These are phyloP conservation scores for Gandaritis pyraliata DNA, from an alignment of 2,888 invertebrate genomes.

Conservation along the genomic window DNA sequence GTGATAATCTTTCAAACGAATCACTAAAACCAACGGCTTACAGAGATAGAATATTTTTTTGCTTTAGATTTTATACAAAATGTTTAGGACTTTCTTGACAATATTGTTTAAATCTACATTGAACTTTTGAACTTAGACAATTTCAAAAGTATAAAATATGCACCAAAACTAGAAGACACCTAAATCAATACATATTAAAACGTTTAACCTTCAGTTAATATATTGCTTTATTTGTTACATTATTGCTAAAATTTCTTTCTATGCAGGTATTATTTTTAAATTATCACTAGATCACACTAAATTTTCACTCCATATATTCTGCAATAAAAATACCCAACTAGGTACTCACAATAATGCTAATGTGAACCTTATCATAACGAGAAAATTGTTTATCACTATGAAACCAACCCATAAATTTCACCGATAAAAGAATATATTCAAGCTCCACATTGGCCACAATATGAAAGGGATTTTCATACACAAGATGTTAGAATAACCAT, in stretches of 20 bases:
- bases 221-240: slow-evolving; percentile 39
- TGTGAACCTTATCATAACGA: slow-evolving; percentile 58
- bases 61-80: not conserved
- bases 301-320: slow-evolving; percentile 19
- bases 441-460: no score
- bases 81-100: not conserved
- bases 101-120: slow-evolving; percentile 5
- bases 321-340: slow-evolving; percentile 26
- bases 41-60: not conserved
- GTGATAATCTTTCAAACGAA: not conserved
- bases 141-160: slow-evolving; percentile 38
- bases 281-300: slow-evolving; percentile 36
- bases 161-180: slow-evolving; percentile 62
- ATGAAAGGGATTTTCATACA: no score
- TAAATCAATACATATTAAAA: slow-evolving; percentile 18
- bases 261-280: slow-evolving; percentile 14
- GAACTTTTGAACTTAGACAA: slow-evolving; percentile 10
- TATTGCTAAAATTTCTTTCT: slow-evolving; percentile 25
- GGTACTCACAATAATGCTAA: slow-evolving; percentile 52
- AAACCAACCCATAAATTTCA: not conserved
- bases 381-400: slow-evolving; percentile 33
- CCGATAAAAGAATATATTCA: not conserved
- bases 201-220: slow-evolving; percentile 23
- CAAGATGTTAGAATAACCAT: no score
- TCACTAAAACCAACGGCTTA: not conserved